Conservation (phyloP, 2,797 vertebrate genomes). For the Mormyrops attenuatus region DNA sequence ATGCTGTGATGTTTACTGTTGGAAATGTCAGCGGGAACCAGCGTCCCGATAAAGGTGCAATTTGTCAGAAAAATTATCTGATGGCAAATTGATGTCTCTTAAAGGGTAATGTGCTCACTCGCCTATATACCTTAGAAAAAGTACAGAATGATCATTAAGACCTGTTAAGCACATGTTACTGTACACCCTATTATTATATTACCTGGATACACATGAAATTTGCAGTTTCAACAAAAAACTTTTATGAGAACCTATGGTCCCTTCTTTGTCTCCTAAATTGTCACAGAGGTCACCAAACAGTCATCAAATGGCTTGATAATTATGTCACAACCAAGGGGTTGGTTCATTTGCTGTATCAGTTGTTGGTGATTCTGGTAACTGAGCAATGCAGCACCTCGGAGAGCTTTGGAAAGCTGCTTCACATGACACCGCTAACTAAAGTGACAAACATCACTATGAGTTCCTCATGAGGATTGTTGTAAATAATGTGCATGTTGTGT, state of each 20-base stretch:
- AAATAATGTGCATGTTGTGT: not conserved
- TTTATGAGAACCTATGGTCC: not conserved
- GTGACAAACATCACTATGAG: not conserved
- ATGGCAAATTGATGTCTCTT: not conserved
- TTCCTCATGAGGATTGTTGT: not conserved
- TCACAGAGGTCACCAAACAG: not conserved
- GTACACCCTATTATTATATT: not conserved
- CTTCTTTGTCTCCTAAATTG: not conserved
- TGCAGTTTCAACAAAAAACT: not conserved
- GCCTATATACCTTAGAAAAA: not conserved
- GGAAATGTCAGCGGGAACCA: conserved; percentile 8
- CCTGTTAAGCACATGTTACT: not conserved
- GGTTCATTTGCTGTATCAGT: not conserved
- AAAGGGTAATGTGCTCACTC: not conserved
- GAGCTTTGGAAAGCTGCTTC: not conserved
- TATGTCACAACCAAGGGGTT: not conserved
- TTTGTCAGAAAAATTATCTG: conserved; percentile 18
- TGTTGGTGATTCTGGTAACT: not conserved
- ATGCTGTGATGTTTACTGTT: conserved; percentile 3
- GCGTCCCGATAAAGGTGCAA: conserved; percentile 11
- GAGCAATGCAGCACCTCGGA: not conserved
- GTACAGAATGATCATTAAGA: not conserved
- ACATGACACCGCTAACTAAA: not conserved
- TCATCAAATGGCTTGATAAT: not conserved
- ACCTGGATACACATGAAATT: not conserved